phyloP scores from a whole-genome alignment of 2,113 vertebrate genomes.

The Telmatochromis sp. region DNA sequence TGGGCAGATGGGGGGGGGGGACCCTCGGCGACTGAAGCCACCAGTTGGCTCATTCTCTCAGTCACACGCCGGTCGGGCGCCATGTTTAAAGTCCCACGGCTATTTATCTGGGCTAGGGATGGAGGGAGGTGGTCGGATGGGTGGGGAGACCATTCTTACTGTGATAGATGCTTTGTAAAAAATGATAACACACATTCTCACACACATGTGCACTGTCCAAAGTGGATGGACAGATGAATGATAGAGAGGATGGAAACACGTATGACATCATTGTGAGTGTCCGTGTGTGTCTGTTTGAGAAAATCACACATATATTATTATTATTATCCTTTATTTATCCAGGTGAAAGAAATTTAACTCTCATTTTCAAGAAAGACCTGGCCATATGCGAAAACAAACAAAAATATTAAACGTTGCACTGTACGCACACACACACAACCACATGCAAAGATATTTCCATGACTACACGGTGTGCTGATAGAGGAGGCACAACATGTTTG shows the following conservation, averaged over 20 bases:
- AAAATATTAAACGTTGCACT: not conserved
- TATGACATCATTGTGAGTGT: not conserved
- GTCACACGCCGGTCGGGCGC: conserved; percentile 66
- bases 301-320: not conserved
- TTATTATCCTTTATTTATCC: not conserved
- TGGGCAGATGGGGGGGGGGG: not conserved
- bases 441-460: not conserved
- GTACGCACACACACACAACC: not conserved
- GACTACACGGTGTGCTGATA: not conserved
- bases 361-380: not conserved
- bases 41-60: conserved; percentile 70
- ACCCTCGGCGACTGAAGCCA: conserved; percentile 58
- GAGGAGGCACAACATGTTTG: not conserved
- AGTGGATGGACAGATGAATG: not conserved
- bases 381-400: not conserved
- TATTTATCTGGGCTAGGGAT: conserved; percentile 51
- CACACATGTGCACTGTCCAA: not conserved
- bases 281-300: not conserved
- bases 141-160: not conserved
- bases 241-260: not conserved
- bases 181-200: not conserved
- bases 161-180: not conserved
- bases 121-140: conserved; percentile 12
- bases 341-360: not conserved
- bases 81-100: conserved; percentile 68